Conservation (phyloP, 2,113 vertebrate species). For the Siphamia tubifer region DNA sequence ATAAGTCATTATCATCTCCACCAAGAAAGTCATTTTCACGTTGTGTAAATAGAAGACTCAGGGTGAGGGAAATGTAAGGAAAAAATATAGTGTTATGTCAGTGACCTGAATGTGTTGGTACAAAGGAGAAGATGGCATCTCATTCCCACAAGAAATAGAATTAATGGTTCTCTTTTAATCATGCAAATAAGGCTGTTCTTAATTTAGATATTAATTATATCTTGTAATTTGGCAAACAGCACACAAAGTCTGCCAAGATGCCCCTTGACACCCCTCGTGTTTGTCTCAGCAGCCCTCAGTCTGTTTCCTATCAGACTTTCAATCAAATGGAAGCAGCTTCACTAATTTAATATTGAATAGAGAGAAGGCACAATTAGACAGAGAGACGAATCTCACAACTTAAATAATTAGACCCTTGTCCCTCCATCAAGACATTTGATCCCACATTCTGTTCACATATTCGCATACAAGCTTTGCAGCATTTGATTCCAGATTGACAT, state of each 20-base stretch:
- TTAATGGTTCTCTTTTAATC: conserved; percentile 43
- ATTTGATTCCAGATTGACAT: conserved; percentile 1
- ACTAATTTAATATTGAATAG: conserved; percentile 50
- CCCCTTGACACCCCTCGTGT: conserved; percentile 36
- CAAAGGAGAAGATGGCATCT: conserved; percentile 26
- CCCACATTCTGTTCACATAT: conserved; percentile 5
- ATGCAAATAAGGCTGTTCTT: conserved; percentile 58
- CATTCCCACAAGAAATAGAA: conserved; percentile 30
- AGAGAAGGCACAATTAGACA: conserved; percentile 1
- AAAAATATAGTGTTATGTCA: background rate
- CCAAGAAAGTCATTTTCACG: background rate
- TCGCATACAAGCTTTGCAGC: background rate
- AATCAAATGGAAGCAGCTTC: conserved; percentile 30
- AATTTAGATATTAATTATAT: conserved; percentile 69
- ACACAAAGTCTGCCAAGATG: conserved; percentile 42
- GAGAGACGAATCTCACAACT: conserved; percentile 13
- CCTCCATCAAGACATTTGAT: conserved; percentile 2
- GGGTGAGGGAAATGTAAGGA: background rate
- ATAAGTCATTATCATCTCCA: conserved; percentile 24
- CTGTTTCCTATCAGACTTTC: conserved; percentile 40
- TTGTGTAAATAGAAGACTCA: background rate
- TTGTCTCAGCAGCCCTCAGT: conserved; percentile 29
- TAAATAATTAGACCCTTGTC: conserved; percentile 37
- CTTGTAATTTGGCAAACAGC: conserved; percentile 57
- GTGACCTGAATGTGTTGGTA: conserved; percentile 21